Evolutionary conservation across 1,140 invertebrate genomes (phyloP).

Genomic region (Orchesella cincta): DNA sequence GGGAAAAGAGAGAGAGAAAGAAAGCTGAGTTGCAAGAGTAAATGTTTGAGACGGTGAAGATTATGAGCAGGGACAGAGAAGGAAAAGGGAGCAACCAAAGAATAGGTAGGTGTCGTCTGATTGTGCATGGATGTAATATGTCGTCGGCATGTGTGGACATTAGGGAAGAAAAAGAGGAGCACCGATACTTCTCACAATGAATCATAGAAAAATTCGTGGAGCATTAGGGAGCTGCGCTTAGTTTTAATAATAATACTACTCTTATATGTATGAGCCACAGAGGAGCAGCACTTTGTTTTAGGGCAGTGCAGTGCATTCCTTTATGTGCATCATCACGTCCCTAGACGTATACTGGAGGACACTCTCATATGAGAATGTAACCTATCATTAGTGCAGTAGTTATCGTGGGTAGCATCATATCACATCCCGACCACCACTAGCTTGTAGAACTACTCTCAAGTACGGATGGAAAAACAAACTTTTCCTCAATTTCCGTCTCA

Average conservation of each 20-base stretch:
- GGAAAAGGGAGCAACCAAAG: conserved; percentile 7
- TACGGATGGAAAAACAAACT: neutral
- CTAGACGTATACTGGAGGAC: too few species aligned
- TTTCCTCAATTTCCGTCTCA: conserved; percentile 26
- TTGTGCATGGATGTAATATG: neutral
- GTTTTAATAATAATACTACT: neutral
- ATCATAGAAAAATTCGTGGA: neutral
- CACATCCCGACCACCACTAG: neutral
- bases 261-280: too few species aligned
- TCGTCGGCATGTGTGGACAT: neutral
- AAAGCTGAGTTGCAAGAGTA: conserved; percentile 1
- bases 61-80: conserved; percentile 6
- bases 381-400: neutral
- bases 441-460: neutral
- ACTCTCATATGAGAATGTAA: neutral
- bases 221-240: neutral
- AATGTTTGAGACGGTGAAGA: neutral
- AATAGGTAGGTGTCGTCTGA: neutral
- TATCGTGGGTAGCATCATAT: neutral
- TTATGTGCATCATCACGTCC: too few species aligned
- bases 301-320: too few species aligned
- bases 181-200: conserved; percentile 6
- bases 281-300: too few species aligned
- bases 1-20: too few species aligned
- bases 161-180: neutral